Evolutionary conservation across 1,140 invertebrate genomes (phyloP).

Genomic region (Gryon sp.): DNA sequence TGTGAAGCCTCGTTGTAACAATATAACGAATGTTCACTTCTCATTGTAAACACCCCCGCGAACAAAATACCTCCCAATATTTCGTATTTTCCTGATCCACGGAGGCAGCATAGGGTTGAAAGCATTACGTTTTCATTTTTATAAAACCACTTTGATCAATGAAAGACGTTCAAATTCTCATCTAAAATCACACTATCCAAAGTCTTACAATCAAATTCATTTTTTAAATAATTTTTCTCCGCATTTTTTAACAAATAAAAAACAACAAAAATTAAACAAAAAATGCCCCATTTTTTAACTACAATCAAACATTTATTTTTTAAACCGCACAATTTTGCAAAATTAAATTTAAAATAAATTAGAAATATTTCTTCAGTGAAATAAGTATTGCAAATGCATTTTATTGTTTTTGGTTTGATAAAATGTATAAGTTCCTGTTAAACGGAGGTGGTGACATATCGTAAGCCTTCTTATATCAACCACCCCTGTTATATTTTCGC

Average conservation of each 20-base stretch:
- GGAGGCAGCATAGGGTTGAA: conserved; percentile 69
- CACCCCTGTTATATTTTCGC: conserved; percentile 64
- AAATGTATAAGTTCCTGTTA: conserved; percentile 70
- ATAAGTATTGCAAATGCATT: no score
- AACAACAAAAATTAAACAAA: no score
- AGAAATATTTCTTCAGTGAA: no score
- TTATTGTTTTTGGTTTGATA: conserved; percentile 8
- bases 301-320: no score
- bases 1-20: conserved; percentile 8
- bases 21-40: conserved; percentile 13
- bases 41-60: conserved; percentile 28
- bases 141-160: conserved; percentile 34
- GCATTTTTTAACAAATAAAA: no score
- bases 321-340: no score
- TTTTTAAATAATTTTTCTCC: no score
- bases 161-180: neutral
- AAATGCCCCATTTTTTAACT: no score
- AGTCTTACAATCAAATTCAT: no score
- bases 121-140: conserved; percentile 63
- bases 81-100: conserved; percentile 63
- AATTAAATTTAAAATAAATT: no score
- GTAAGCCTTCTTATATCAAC: conserved; percentile 71
- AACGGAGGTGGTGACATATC: conserved; percentile 68
- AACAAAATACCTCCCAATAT: conserved; percentile 14
- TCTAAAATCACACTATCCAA: neutral